Evolutionary conservation across 2,113 vertebrate genomes (phyloP), one percentile per base, ranked within the genome.

Genomic region (Pollimyrus isidori): DNA sequence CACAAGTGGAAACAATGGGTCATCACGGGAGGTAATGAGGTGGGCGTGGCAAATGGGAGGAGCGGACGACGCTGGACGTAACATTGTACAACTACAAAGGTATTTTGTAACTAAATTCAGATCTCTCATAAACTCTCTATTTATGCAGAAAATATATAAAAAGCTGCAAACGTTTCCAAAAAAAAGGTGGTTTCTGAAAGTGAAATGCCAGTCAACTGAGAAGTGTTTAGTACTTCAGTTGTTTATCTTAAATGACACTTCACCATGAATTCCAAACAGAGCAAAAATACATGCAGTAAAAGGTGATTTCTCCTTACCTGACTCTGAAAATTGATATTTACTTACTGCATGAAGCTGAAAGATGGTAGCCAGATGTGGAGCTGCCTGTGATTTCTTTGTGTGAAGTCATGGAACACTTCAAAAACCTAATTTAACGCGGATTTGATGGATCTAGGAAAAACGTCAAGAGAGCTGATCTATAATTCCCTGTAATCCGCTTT

Each of bases 401-500:
- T 6, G 50, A 21, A 84, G 73, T 85, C 30, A 56, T 26, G 9
- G 88, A 89, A 53, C 56, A 93, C 93, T 90, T 92, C 92, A 93
- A 90, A 92, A 89, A 83, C 76, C 90, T 91, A 91, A 92, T 93
- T 94, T 92, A 91, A 90, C 91, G 91, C 69, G 82, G 62, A 91
- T 91, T 88, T 92, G 86, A 91, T 42, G 83, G 91, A 87, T 91
- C 11, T 89, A 88, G 90, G 91, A 92, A 93, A 94, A 90, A 91
- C 92, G 92, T 92, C 90, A 90, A 92, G 89, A 93, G 93, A 94
- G 92, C 92, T 90, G 89, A 92, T 91, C 91, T 92, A 90, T 93
- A 93, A 93, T 93, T 92, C 93, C 91, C 89, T 87, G 88, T 91
- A 94, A 94, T 94, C 93, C 91, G 93, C 91, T 94, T 94, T 93